Base-by-base conservation (phyloP, 2,888 invertebrate genomes). In the Acrobasis suavella region DNA sequence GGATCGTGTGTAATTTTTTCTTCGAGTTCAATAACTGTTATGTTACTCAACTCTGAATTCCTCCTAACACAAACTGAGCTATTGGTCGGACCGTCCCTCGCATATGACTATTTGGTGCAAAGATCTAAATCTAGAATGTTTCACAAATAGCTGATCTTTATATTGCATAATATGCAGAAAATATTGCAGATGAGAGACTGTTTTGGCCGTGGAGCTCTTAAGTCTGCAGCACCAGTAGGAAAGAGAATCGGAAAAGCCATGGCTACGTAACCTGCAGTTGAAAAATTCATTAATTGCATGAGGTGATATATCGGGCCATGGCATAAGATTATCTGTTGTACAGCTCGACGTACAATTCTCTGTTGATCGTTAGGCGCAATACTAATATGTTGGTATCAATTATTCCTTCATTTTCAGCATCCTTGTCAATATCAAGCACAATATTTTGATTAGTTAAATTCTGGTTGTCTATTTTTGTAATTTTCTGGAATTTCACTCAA, bases 101-200 rank as follows among this genome's bases (percentile, higher is more conserved):
- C 42, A 42, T 42, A 10, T 42, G 42, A 14, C 12, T 42, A 42
- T n/a, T n/a, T n/a, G n/a, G 1, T 42, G 1, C 1, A 42, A 42
- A 42, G 12, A 42, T 42, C 42, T 9, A 42, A 42, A 42, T 14
- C 42, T 42, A 12, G 42, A 39, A 46, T 58, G 58, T 49, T 58
- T 42, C 42, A 49, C 58, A 58, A 58, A 58, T 1, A 49, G 46
- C 10, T 49, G 46, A 58, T 58, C 58, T 49, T 46, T 22, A 58
- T 58, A 58, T 22, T 17, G 46, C 49, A 58, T 58, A 58, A 58
- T 49, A 22, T 46, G 49, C 14, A 49, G 46, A 58, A 58, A 58
- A 58, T 58, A 58, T 58, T 49, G 46, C 12, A 46, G 46, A 58
- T 42, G 46, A 12, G 58, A 46, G 9, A 58, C 22, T 8, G 46